A percentile compares a stretch with the other conserved stretches of the same genome.
Conservation (phyloP, 2,797 vertebrate genomes). For the Caiman crocodilus region DNA sequence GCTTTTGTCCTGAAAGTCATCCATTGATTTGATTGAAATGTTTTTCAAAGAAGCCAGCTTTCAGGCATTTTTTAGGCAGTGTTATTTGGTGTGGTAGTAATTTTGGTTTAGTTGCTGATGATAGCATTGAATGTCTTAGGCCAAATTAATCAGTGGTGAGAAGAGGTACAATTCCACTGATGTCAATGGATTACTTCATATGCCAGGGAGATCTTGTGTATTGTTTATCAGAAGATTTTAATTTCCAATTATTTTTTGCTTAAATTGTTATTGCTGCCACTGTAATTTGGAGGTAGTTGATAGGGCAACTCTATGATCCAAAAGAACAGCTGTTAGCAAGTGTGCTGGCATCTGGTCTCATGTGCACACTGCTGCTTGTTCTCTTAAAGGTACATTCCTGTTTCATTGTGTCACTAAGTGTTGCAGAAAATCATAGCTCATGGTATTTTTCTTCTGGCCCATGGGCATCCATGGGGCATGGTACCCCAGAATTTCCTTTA, state of each 20-base stretch:
- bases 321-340: background rate
- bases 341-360: background rate
- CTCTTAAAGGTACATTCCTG: fast-evolving
- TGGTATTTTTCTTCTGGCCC: background rate
- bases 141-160: background rate
- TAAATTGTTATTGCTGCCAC: background rate
- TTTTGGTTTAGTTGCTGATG: background rate
- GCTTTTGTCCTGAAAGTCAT: background rate
- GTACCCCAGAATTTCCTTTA: background rate
- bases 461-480: background rate
- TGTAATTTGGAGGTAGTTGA: background rate
- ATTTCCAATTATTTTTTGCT: background rate
- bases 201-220: background rate
- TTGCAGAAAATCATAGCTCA: background rate
- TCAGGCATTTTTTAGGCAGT: background rate
- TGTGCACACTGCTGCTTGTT: background rate
- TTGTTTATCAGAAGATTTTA: background rate
- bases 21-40: background rate
- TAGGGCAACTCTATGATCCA: background rate
- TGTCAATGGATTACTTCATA: background rate
- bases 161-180: background rate
- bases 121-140: background rate
- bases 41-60: background rate
- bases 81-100: background rate
- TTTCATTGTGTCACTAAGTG: background rate